Percentiles rank a stretch among this genome's conserved stretches.
These are phyloP conservation scores for Tetragnatha montana DNA, from an alignment of 2,888 invertebrate species.

Conservation along the genomic window DNA sequence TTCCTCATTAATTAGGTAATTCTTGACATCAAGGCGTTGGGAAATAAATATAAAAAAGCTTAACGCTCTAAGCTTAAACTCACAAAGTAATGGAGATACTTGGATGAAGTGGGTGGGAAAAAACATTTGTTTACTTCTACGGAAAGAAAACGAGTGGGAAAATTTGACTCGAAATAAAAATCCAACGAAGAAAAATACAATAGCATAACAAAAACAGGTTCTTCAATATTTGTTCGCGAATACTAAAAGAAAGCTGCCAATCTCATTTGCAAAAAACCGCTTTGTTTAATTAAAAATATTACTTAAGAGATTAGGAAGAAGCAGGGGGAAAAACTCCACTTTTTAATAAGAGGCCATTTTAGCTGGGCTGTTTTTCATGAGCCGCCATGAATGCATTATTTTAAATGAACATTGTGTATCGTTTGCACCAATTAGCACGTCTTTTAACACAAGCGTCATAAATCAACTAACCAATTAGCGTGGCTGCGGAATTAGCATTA, in stretches of 20 bases:
- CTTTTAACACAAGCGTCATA: constrained; percentile 6
- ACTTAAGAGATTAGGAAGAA: constrained; percentile 39
- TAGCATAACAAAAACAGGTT: neutral
- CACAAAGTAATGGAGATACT: neutral
- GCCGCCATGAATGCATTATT: neutral
- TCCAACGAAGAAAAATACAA: neutral
- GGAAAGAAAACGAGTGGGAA: neutral
- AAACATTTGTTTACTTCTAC: neutral
- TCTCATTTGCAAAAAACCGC: constrained; percentile 1
- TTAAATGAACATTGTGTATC: constrained; percentile 1
- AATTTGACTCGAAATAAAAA: neutral
- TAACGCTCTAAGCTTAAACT: neutral
- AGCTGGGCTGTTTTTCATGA: neutral
- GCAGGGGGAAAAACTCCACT: neutral
- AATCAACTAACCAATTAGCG: constrained; percentile 32
- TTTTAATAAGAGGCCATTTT: neutral
- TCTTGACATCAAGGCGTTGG: neutral
- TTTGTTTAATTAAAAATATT: constrained; percentile 38
- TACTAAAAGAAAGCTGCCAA: constrained; percentile 13
- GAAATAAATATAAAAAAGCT: neutral
- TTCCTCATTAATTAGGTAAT: neutral
- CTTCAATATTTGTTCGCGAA: constrained; percentile 4
- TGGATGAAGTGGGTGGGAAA: neutral
- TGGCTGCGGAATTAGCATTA: neutral
- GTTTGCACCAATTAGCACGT: constrained; percentile 20